Evolutionary conservation across 2,888 invertebrate species (phyloP).

Genomic region (Hirtodrosophila duncani): DNA sequence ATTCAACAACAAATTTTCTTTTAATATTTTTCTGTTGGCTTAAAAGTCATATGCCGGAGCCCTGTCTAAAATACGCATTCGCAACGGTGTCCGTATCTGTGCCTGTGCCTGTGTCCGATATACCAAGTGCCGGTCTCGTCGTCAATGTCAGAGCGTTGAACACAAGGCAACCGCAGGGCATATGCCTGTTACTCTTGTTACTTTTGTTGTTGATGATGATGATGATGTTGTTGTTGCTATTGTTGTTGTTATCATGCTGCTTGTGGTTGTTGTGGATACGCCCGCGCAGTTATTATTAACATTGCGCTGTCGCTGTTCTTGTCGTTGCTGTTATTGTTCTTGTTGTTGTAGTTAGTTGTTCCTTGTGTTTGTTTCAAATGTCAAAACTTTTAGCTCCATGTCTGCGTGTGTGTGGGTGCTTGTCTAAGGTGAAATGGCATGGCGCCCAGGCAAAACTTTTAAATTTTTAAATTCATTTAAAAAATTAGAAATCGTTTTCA

Average conservation of each 20-base stretch:
- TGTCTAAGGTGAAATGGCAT: conserved; percentile 11
- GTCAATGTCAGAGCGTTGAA: conserved; percentile 42
- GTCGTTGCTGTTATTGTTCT: conserved; percentile 3
- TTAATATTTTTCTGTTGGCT: conserved; percentile 19
- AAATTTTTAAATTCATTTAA: conserved; percentile 69
- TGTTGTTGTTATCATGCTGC: conserved; percentile 5
- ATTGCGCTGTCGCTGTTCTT: conserved; percentile 21
- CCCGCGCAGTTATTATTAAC: conserved; percentile 64
- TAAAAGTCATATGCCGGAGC: conserved; percentile 55
- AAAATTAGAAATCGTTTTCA: conserved; percentile 48
- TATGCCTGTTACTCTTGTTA: conserved; percentile 49
- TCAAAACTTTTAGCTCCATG: conserved; percentile 57
- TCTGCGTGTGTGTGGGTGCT: conserved; percentile 4
- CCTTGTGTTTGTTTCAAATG: conserved; percentile 70
- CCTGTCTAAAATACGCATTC: neutral
- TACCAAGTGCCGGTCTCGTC: conserved; percentile 22
- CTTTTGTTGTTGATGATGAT: conserved; percentile 5
- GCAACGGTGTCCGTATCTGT: conserved; percentile 8
- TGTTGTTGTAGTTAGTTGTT: conserved; percentile 48
- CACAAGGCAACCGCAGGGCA: conserved; percentile 54
- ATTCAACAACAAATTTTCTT: conserved; percentile 51
- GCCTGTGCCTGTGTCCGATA: conserved; percentile 1
- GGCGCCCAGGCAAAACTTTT: conserved; percentile 34
- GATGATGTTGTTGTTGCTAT: conserved; percentile 4
- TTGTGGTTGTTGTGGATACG: conserved; percentile 31